Base-by-base conservation (phyloP, 2,888 invertebrate genomes). In the Clanis bilineata region DNA sequence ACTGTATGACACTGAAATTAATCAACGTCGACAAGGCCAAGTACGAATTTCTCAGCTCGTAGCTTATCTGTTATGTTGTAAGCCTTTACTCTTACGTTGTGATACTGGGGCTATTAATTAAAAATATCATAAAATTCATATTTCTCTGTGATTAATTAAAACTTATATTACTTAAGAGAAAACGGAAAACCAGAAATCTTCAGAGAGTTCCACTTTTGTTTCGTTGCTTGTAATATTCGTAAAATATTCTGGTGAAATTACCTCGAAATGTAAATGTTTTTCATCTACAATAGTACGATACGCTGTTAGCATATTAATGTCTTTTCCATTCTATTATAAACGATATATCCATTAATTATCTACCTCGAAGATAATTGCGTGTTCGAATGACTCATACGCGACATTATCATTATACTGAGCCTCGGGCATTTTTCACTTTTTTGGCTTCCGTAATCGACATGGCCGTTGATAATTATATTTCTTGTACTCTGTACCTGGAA, bases 371-470 rank as follows among this genome's bases (percentile, higher is more conserved):
- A 51, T 51, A 51, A 51, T 51, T 51, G 51, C 51, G 9, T 32
- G 10, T 51, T 18, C 51, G 32, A 51, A 51, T 32, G 51, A 51
- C 51, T 51, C 32, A 51, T 32, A 51, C 28, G 32, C 15, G 51
- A 51, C 32, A 51, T 51, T 51, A 51, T 51, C 51, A 32, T 51
- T 51, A 51, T 28, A 32, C 44, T 4, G 22, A 18, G 51, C 51
- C 51, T 4, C 32, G 51, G 51, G 51, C 51, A 51, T 51, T 32
- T 51, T 51, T 51, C 28, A 51, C 51, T 51, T 51, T 51, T 51
- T 51, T 51, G 51, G 51, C 51, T 51, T 51, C 51, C 51, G 28
- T 51, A 51, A 51, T 51, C 51, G 51, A 51, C 51, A 51, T 51
- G 51, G 51, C 18, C 51, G 28, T 15, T 32, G 32, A 51, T 51